These are phyloP conservation scores for Lethrus apterus DNA, from an alignment of 1,140 invertebrate genomes.

Conservation along the genomic window DNA sequence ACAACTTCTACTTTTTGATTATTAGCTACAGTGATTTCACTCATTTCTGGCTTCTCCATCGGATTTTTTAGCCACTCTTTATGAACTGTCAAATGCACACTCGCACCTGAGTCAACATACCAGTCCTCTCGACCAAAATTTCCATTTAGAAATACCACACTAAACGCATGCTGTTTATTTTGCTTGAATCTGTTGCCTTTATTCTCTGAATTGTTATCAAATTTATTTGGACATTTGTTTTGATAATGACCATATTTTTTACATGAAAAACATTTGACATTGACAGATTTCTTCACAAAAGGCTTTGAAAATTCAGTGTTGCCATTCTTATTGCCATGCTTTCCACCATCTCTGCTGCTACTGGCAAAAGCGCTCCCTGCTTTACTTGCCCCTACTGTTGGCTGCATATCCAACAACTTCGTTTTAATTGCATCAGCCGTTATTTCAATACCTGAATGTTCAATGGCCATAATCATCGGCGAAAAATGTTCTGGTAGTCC, in stretches of 20 bases:
- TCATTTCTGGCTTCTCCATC: not conserved
- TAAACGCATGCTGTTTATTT: slow-evolving; percentile 24
- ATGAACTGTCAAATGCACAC: slow-evolving; percentile 29
- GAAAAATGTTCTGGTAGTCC: slow-evolving; percentile 28
- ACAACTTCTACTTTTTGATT: too few relatives aligned
- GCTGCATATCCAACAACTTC: slow-evolving; percentile 13
- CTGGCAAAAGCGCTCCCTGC: slow-evolving; percentile 7
- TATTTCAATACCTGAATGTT: slow-evolving; percentile 26
- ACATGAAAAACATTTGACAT: slow-evolving; percentile 1
- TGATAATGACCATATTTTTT: slow-evolving; percentile 18
- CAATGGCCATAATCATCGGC: slow-evolving; percentile 39
- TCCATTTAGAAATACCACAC: slow-evolving; percentile 24
- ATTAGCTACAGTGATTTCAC: slow-evolving; percentile 34
- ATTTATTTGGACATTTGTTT: slow-evolving; percentile 25
- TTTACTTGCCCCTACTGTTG: not conserved
- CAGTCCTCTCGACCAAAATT: slow-evolving; percentile 26
- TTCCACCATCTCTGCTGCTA: not conserved
- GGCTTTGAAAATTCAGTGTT: slow-evolving; percentile 1
- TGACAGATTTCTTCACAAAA: too few relatives aligned
- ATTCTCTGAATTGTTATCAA: not conserved
- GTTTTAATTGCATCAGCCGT: slow-evolving; percentile 23
- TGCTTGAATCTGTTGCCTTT: slow-evolving; percentile 12
- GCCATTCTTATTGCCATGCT: not conserved
- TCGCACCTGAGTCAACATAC: slow-evolving; percentile 34
- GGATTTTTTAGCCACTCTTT: slow-evolving; percentile 15